These are phyloP conservation scores for Leptopterna dolabrata DNA, from an alignment of 2,888 invertebrate genomes.

Conservation along the genomic window DNA sequence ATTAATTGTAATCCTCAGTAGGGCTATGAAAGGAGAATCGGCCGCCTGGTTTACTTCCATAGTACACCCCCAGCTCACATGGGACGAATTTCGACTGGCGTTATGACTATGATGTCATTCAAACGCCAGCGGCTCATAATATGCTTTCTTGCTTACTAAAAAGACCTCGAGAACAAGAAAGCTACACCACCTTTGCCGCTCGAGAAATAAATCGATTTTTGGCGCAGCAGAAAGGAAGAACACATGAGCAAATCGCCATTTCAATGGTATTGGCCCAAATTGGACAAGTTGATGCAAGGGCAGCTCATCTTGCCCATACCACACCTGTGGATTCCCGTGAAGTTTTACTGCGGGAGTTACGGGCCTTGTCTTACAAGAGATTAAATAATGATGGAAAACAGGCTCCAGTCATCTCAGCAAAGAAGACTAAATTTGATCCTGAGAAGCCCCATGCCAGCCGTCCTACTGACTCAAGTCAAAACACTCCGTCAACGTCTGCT, in stretches of 20 bases:
- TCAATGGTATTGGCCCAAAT: constrained; percentile 16
- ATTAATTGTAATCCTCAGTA: constrained; percentile 6
- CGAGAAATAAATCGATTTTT: background rate
- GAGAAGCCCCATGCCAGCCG: background rate
- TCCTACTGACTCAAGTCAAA: background rate
- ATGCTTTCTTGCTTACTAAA: background rate
- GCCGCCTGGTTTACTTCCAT: background rate
- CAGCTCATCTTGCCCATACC: background rate
- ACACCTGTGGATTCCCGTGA: background rate
- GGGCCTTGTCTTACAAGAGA: background rate
- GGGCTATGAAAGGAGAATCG: background rate
- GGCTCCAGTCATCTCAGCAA: too few species aligned
- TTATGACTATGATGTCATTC: background rate
- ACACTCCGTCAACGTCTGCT: background rate
- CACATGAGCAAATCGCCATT: background rate
- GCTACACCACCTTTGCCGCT: background rate
- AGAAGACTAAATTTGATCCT: background rate
- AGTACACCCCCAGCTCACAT: background rate
- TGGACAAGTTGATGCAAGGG: background rate
- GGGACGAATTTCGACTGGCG: background rate
- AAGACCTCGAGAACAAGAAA: background rate
- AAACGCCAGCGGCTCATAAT: background rate
- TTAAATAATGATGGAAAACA: background rate
- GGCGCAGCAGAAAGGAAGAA: background rate
- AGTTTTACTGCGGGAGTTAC: background rate